Percentiles rank a stretch among this genome's conserved stretches.
Conservation (phyloP, 1,140 invertebrate species). For the Drosophila serrata region DNA sequence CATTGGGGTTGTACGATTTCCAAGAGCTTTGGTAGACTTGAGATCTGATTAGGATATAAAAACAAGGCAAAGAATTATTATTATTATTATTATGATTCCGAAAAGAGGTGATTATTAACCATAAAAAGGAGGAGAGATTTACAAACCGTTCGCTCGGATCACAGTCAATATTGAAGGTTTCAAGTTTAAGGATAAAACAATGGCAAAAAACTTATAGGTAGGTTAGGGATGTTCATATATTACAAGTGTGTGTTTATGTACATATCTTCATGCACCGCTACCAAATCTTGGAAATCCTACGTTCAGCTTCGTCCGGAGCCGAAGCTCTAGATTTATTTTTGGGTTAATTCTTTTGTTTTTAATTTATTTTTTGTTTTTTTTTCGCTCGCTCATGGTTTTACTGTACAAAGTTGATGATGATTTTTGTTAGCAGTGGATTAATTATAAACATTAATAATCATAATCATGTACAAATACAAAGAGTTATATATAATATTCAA, state of each 20-base stretch:
- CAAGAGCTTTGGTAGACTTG: conserved; percentile 44
- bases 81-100: conserved; percentile 2
- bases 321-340: conserved; percentile 37
- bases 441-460: conserved; percentile 81
- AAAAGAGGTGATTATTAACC: conserved; percentile 44
- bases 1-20: conserved; percentile 60
- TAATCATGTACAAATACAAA: conserved; percentile 78
- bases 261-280: conserved; percentile 56
- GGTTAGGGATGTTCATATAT: conserved; percentile 29
- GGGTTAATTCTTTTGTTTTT: conserved; percentile 38
- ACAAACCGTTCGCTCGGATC: conserved; percentile 54
- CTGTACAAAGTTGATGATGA: conserved; percentile 75
- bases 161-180: conserved; percentile 47
- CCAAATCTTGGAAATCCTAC: conserved; percentile 66
- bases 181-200: conserved; percentile 23
- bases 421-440: conserved; percentile 77
- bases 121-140: conserved; percentile 47
- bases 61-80: conserved; percentile 41
- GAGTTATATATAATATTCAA: conserved; percentile 65
- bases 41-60: conserved; percentile 43
- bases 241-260: conserved; percentile 53
- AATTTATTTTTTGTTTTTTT: conserved; percentile 16
- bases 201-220: conserved; percentile 46
- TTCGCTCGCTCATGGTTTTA: conserved; percentile 64
- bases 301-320: conserved; percentile 51